Evolutionary conservation across 2,888 invertebrate species (phyloP).

Genomic region (Myopa tessellatipennis): DNA sequence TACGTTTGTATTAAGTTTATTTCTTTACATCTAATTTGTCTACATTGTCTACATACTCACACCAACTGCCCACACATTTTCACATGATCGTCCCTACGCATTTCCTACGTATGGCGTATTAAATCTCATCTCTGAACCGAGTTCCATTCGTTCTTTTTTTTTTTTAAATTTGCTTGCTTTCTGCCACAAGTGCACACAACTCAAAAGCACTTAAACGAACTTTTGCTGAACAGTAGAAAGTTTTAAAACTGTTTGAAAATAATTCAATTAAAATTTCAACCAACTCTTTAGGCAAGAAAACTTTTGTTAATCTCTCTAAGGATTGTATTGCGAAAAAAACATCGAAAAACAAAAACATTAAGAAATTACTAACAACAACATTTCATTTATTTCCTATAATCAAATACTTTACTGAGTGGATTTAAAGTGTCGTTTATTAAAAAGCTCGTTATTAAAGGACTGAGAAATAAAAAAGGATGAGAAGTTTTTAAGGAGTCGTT

Average conservation of each 20-base stretch:
- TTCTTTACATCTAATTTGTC: too few relatives aligned
- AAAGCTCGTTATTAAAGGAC: not conserved
- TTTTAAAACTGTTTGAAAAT: conserved; percentile 24
- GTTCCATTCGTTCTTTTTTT: too few relatives aligned
- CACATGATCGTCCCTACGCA: too few relatives aligned
- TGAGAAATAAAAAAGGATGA: too few relatives aligned
- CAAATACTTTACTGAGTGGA: not conserved
- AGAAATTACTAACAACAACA: too few relatives aligned
- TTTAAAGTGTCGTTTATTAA: not conserved
- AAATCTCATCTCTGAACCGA: too few relatives aligned
- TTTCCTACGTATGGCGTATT: too few relatives aligned
- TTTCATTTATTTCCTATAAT: not conserved
- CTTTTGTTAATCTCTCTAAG: conserved; percentile 9
- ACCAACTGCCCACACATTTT: too few relatives aligned
- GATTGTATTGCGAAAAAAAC: not conserved
- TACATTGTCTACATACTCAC: too few relatives aligned
- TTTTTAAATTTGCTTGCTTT: not conserved
- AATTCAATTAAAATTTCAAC: conserved; percentile 32
- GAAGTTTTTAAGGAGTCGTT: too few relatives aligned
- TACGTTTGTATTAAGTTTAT: too few relatives aligned
- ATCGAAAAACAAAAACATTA: too few relatives aligned
- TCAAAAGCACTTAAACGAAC: conserved; percentile 21
- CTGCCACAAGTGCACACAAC: conserved; percentile 4
- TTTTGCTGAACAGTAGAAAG: conserved; percentile 14
- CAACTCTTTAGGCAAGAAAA: conserved; percentile 4